Conservation (phyloP, 2,113 vertebrate genomes). For the Fukomys damarensis region DNA sequence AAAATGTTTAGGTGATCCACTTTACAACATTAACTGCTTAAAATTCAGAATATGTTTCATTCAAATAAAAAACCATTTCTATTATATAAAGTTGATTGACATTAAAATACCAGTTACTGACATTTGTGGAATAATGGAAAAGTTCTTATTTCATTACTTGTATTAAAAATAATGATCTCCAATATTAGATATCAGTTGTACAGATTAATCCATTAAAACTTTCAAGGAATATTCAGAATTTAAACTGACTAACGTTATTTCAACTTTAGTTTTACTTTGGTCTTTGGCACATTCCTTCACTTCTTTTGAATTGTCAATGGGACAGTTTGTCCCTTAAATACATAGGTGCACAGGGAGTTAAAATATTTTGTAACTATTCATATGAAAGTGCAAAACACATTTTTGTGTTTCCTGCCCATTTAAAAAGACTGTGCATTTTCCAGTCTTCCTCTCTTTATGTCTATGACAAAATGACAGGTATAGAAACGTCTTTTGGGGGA, state of each 20-base stretch:
- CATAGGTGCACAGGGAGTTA: not conserved
- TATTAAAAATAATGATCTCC: slow-evolving; percentile 15
- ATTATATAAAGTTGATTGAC: slow-evolving; percentile 60
- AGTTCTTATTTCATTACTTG: slow-evolving; percentile 64
- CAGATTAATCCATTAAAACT: not conserved
- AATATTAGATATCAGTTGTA: not conserved
- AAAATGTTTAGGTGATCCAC: not conserved
- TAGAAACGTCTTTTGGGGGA: slow-evolving; percentile 35
- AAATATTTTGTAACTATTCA: slow-evolving; percentile 27
- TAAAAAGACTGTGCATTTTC: slow-evolving; percentile 12
- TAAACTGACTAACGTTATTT: not conserved
- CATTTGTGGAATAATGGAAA: slow-evolving; percentile 57
- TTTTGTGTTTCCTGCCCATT: slow-evolving; percentile 31
- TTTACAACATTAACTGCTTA: not conserved
- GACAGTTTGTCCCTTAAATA: not conserved
- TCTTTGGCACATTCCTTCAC: not conserved
- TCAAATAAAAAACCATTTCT: slow-evolving; percentile 71
- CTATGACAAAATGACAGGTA: slow-evolving; percentile 56
- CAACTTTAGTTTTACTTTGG: not conserved
- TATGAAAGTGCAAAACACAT: slow-evolving; percentile 10
- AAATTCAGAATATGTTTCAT: slow-evolving; percentile 10
- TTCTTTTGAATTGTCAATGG: not conserved
- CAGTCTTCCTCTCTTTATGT: slow-evolving; percentile 45
- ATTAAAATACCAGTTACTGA: slow-evolving; percentile 67
- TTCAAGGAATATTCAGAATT: not conserved